Conservation (phyloP, 2,113 vertebrate genomes). For the Rattus rattus region DNA sequence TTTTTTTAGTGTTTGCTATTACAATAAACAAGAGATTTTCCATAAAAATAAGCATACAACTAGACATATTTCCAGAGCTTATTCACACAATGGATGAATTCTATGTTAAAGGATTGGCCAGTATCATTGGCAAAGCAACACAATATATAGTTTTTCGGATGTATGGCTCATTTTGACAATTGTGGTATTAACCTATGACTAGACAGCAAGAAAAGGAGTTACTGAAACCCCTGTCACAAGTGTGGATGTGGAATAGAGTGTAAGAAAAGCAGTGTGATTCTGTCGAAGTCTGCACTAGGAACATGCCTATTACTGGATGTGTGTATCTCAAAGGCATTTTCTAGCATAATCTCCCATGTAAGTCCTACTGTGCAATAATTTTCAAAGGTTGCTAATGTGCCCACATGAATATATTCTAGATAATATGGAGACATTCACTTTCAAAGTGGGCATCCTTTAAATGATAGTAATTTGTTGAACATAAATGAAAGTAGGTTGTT, state of each 20-base stretch:
- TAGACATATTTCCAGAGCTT: background rate
- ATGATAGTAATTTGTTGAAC: background rate
- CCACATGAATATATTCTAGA: background rate
- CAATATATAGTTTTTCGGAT: background rate
- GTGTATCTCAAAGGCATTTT: background rate
- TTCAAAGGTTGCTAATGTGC: background rate
- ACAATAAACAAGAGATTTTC: slow-evolving; percentile 6
- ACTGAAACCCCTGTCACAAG: background rate
- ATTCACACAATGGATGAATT: background rate
- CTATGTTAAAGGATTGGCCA: background rate
- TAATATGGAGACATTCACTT: background rate
- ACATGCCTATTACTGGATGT: background rate
- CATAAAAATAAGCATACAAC: background rate
- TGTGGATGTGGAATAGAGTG: background rate
- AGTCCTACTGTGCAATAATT: background rate
- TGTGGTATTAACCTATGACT: background rate
- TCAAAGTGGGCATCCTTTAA: background rate
- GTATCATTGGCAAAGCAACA: background rate
- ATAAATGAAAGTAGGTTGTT: background rate
- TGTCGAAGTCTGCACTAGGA: background rate
- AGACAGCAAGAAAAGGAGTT: background rate
- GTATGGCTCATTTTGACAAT: background rate
- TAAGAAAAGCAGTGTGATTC: too few species aligned
- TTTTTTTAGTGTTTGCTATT: background rate
- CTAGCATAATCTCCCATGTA: background rate